These are phyloP conservation scores for Zosterops pallidus DNA, from an alignment of 2,113 vertebrate species.

Conservation along the genomic window DNA sequence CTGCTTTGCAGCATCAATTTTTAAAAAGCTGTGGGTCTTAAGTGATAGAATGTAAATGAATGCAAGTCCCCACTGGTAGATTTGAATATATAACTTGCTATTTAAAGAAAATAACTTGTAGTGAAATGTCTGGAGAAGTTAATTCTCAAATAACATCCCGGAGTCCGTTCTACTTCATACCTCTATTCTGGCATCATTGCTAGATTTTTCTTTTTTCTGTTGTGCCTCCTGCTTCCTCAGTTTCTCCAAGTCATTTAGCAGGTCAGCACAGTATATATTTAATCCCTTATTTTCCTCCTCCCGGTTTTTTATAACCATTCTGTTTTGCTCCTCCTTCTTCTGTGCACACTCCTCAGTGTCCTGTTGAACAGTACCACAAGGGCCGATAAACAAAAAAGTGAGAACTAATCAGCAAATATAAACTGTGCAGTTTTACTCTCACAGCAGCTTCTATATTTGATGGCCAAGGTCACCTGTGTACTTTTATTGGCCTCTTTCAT, in stretches of 20 bases:
- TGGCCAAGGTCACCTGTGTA: slow-evolving; percentile 91
- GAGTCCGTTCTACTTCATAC: slow-evolving; percentile 64
- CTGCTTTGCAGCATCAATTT: slow-evolving; percentile 86
- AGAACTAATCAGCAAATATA: slow-evolving; percentile 86
- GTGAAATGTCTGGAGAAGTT: slow-evolving; percentile 63
- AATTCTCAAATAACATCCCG: slow-evolving; percentile 56
- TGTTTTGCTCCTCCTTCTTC: slow-evolving; percentile 85
- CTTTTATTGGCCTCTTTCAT: slow-evolving; percentile 83
- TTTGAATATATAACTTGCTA: slow-evolving; percentile 82
- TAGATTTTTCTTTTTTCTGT: slow-evolving; percentile 80
- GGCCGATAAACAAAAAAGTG: slow-evolving; percentile 78
- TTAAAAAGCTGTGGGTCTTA: slow-evolving; percentile 85
- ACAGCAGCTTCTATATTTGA: slow-evolving; percentile 82
- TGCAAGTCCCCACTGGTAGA: slow-evolving; percentile 76
- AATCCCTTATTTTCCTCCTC: slow-evolving; percentile 88
- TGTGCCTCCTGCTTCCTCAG: slow-evolving; percentile 81
- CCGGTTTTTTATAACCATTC: slow-evolving; percentile 81
- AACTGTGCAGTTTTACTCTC: slow-evolving; percentile 76
- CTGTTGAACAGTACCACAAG: slow-evolving; percentile 80
- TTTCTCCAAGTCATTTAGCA: slow-evolving; percentile 91
- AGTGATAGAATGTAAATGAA: slow-evolving; percentile 85
- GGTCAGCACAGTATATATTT: slow-evolving; percentile 81
- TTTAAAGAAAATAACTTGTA: slow-evolving; percentile 78
- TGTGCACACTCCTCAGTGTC: slow-evolving; percentile 81
- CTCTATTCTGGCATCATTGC: slow-evolving; percentile 83